Evolutionary conservation across 2,888 invertebrate species (phyloP).

Genomic region (Cosmorhoe ocellata): DNA sequence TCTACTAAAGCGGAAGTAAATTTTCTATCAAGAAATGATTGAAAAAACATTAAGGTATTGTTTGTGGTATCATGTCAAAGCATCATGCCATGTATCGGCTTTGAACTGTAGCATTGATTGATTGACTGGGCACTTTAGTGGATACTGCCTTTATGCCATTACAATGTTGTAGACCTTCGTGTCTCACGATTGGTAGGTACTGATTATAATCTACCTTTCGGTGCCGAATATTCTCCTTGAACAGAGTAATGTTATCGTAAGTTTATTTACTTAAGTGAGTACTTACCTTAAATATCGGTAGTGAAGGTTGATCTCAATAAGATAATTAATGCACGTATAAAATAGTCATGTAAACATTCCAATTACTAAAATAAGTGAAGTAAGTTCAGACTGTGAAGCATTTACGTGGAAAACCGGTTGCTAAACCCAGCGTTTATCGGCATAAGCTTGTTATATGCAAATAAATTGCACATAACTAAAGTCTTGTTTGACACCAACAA

Average conservation of each 20-base stretch:
- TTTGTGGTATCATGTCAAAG: too few species aligned
- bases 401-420: not conserved
- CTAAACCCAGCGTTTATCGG: not conserved
- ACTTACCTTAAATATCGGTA: not conserved
- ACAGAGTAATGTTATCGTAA: not conserved
- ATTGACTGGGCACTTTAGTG: too few species aligned
- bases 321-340: conserved; percentile 31
- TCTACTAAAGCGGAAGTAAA: too few species aligned
- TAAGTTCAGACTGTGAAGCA: conserved; percentile 22
- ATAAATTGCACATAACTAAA: too few species aligned
- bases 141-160: too few species aligned
- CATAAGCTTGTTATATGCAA: not conserved
- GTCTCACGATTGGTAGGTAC: not conserved
- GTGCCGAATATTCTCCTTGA: conserved; percentile 3
- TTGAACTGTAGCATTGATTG: too few species aligned
- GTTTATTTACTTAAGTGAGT: conserved; percentile 5
- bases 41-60: too few species aligned
- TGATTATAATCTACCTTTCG: not conserved
- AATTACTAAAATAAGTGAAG: conserved; percentile 45
- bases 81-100: too few species aligned
- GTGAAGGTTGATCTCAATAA: conserved; percentile 37
- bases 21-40: too few species aligned
- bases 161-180: not conserved
- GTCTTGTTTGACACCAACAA: too few species aligned
- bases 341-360: conserved; percentile 53